These are phyloP conservation scores for Zalophus californianus DNA, from an alignment of 2,797 vertebrate species.

Conservation along the genomic window DNA sequence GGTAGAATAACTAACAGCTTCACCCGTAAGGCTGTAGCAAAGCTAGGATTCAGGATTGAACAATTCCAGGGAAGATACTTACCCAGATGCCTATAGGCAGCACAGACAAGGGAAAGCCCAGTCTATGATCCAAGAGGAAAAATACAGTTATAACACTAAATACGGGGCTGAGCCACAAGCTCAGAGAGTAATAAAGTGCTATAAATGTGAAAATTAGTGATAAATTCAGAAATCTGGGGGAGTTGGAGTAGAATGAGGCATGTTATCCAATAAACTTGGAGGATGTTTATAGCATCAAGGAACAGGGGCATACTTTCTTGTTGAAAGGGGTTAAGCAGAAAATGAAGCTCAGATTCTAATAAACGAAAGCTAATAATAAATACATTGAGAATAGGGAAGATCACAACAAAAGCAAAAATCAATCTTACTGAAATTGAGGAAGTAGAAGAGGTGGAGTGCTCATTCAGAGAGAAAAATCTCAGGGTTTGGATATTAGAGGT, in stretches of 20 bases:
- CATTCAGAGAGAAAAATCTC: background rate
- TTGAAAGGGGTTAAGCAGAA: background rate
- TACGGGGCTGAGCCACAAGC: background rate
- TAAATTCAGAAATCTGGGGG: constrained; percentile 2
- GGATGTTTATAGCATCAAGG: background rate
- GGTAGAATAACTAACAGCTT: background rate
- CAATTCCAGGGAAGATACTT: constrained; percentile 24
- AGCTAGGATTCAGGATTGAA: background rate
- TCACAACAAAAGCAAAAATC: background rate
- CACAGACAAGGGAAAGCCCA: constrained; percentile 8
- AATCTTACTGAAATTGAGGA: background rate
- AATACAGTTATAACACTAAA: background rate
- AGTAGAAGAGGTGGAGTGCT: background rate
- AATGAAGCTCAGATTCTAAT: background rate
- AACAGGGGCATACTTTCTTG: background rate
- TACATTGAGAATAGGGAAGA: background rate
- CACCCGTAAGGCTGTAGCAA: background rate
- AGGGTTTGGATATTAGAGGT: background rate
- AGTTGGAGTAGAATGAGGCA: background rate
- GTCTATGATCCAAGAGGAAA: background rate
- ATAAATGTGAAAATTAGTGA: background rate
- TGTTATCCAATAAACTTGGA: background rate
- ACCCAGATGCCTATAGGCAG: background rate
- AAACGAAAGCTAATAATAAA: background rate
- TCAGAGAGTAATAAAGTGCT: background rate